Conservation (phyloP, 2,888 invertebrate genomes). For the Anorthoa munda region DNA sequence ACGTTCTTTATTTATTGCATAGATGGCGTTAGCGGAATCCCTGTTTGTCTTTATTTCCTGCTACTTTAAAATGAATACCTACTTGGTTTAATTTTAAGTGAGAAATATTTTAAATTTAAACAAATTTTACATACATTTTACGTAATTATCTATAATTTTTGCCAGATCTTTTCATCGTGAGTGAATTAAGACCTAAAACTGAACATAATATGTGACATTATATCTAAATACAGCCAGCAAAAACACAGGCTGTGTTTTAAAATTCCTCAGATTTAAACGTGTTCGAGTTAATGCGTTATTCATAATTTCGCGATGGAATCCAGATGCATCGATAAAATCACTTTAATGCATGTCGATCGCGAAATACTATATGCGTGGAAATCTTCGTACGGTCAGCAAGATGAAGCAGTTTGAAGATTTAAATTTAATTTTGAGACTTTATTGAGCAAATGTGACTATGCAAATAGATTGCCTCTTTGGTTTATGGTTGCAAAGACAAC, state of each 20-base stretch:
- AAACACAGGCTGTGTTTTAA: slow-evolving; percentile 57
- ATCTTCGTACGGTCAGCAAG: slow-evolving; percentile 61
- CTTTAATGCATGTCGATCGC: slow-evolving; percentile 79
- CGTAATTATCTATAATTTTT: too few species aligned
- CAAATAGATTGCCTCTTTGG: background rate
- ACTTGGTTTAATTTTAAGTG: background rate
- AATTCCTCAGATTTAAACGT: slow-evolving; percentile 77
- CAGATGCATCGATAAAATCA: slow-evolving; percentile 82
- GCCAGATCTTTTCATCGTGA: background rate
- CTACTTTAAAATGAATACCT: too few species aligned
- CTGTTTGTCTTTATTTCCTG: background rate
- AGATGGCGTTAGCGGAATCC: slow-evolving; percentile 33
- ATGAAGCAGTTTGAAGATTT: slow-evolving; percentile 35
- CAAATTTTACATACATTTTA: background rate
- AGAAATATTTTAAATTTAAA: background rate
- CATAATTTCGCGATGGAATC: slow-evolving; percentile 73
- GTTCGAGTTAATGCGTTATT: slow-evolving; percentile 74
- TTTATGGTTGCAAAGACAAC: too few species aligned
- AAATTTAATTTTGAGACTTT: too few species aligned
- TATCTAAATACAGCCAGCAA: slow-evolving; percentile 19
- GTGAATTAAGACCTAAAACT: background rate
- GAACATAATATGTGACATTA: background rate
- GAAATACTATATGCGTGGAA: slow-evolving; percentile 84
- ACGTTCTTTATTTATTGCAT: background rate
- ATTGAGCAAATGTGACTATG: too few species aligned